Percentiles rank a stretch among this genome's conserved stretches.
Evolutionary conservation across 2,888 invertebrate genomes (phyloP).

Genomic region (Scaptomyza cyrtandrae): DNA sequence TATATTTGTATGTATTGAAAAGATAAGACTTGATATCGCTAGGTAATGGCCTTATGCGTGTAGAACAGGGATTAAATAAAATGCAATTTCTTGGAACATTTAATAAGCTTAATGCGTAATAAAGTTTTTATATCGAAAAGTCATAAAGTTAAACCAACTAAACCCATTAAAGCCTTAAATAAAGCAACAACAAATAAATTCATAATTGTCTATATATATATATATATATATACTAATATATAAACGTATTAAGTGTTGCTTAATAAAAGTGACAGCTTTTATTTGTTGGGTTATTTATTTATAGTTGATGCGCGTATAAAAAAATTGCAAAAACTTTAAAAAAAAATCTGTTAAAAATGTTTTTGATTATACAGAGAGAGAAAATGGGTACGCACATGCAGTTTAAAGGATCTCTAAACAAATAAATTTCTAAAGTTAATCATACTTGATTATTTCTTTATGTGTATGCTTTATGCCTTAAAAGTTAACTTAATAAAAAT

Average conservation of each 20-base stretch:
- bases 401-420: no score
- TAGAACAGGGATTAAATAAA: not conserved
- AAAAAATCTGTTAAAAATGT: no score
- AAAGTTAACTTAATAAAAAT: conserved; percentile 1
- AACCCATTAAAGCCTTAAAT: conserved; percentile 34
- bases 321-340: conserved; percentile 28
- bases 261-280: conserved; percentile 45
- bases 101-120: conserved; percentile 9
- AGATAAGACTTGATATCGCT: not conserved
- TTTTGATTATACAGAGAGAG: conserved; percentile 4
- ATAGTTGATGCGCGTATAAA: conserved; percentile 73
- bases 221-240: conserved; percentile 46
- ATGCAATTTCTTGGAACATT: conserved; percentile 12
- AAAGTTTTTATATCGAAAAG: conserved; percentile 9
- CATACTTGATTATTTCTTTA: not conserved
- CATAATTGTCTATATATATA: conserved; percentile 52
- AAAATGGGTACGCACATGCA: not conserved
- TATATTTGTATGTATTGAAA: not conserved
- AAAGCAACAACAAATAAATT: conserved; percentile 51
- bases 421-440: no score
- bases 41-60: not conserved
- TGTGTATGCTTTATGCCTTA: not conserved
- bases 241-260: conserved; percentile 51
- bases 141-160: conserved; percentile 26
- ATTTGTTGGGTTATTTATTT: conserved; percentile 56